phyloP scores from a whole-genome alignment of 2,888 invertebrate species.

The Cheilosia scutellata region DNA sequence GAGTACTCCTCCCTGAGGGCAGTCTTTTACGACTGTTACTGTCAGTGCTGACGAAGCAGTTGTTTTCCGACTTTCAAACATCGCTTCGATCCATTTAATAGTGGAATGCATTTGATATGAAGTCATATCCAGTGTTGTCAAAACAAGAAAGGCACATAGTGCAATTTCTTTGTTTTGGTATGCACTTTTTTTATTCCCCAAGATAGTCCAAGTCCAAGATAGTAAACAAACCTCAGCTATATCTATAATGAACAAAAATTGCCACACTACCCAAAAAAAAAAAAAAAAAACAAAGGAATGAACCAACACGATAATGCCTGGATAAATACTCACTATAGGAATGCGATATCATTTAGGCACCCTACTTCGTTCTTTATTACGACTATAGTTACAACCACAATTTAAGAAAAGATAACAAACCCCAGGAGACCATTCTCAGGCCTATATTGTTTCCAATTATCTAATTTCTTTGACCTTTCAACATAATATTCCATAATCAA shows the following conservation, averaged over 20 bases:
- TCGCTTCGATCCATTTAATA: no score
- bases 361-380: background rate
- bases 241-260: background rate
- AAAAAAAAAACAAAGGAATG: background rate
- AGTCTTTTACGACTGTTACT: no score
- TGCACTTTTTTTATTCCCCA: no score
- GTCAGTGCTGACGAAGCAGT: no score
- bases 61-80: no score
- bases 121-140: no score
- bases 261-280: background rate
- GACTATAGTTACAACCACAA: background rate
- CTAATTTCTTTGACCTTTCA: constrained; percentile 4
- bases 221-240: background rate
- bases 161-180: no score
- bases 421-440: constrained; percentile 5
- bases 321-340: background rate
- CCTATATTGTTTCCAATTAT: constrained; percentile 1
- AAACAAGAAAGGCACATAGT: no score
- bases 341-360: background rate
- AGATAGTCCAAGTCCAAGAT: no score
- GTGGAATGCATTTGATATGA: no score
- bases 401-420: background rate
- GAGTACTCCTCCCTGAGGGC: no score
- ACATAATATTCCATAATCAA: constrained; percentile 14
- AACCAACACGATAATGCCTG: background rate